Base-by-base conservation (phyloP, 1,140 invertebrate genomes). In the Apis florea region DNA sequence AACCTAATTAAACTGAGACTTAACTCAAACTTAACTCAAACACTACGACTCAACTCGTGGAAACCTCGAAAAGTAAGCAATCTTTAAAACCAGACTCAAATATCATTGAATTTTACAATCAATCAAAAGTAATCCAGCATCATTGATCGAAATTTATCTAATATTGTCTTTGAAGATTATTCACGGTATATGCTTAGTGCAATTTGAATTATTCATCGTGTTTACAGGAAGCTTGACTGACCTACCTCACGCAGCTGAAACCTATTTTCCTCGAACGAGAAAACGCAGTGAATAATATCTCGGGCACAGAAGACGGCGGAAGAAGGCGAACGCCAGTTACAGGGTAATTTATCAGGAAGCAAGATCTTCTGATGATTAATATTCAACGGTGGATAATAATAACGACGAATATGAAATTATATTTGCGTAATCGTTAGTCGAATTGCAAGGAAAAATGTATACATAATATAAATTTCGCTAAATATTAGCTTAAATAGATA, bases 261-360 rank as follows among this genome's bases (percentile, higher is more conserved):
- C 51, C 31, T 47, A 47, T 67, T 76, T 66, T 19, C 51, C 51
- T n/a, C 26, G 24, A 51, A 66, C n/a, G 51, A 51, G 40, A 72
- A 73, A 83, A 83, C 31, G n/a, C 17, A 19, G 15, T 51, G 72
- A 63, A 64, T 61, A 74, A 74, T 74, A 61, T 74, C 40, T 49
- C 40, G 72, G 40, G 17, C 54, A 47, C 12, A 47, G 40, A 26
- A n/a, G 19, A 63, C 24, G 72, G 19, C 58, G 40, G 72, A 63
- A 63, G 72, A 63, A 51, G 24, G 47, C 24, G 59, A 74, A 51
- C 54, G 70, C 59, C 26, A 59, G 58, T 63, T 74, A 61, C 31
- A 19, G 58, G 15, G 59, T 63, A 49, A 74, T 74, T 74, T 74
- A 74, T 74, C 72, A 63, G 12, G 1, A 40, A 10, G 47, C 11